These are phyloP conservation scores for Notechis scutatus DNA, from an alignment of 2,113 vertebrate genomes.

Conservation along the genomic window DNA sequence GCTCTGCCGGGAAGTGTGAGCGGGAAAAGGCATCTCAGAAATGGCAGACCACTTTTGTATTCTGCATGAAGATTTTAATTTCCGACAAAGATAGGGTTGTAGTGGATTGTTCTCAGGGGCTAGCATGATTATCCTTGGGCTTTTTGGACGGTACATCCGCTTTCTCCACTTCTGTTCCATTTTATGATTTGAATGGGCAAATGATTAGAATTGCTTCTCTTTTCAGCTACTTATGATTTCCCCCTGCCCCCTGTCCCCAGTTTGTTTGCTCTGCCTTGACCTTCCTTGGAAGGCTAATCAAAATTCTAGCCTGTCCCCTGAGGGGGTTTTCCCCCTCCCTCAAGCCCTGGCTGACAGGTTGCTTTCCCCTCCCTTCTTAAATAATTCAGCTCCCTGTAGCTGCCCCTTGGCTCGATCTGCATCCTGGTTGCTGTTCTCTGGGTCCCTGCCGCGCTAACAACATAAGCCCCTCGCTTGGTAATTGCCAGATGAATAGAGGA, in stretches of 20 bases:
- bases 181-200: not conserved
- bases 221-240: not conserved
- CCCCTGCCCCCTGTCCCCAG: not conserved
- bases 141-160: not conserved
- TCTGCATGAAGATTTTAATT: not conserved
- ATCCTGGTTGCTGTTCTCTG: conserved; percentile 18
- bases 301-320: conserved; percentile 23
- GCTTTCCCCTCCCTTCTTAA: conserved; percentile 13
- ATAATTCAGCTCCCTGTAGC: conserved; percentile 26
- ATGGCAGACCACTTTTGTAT: not conserved
- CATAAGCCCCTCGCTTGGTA: conserved; percentile 33
- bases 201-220: not conserved
- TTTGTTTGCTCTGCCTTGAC: conserved; percentile 20
- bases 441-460: conserved; percentile 26
- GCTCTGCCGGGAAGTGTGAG: not conserved
- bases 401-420: conserved; percentile 30
- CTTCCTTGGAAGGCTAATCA: conserved; percentile 21
- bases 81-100: not conserved
- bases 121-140: not conserved
- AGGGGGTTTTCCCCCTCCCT: conserved; percentile 3
- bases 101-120: not conserved
- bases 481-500: conserved; percentile 34
- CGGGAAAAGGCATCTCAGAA: not conserved
- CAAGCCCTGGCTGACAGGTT: conserved; percentile 28
- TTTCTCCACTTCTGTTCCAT: not conserved